Evolutionary conservation across 2,113 vertebrate genomes (phyloP).

Genomic region (Orthochromis indermauri): DNA sequence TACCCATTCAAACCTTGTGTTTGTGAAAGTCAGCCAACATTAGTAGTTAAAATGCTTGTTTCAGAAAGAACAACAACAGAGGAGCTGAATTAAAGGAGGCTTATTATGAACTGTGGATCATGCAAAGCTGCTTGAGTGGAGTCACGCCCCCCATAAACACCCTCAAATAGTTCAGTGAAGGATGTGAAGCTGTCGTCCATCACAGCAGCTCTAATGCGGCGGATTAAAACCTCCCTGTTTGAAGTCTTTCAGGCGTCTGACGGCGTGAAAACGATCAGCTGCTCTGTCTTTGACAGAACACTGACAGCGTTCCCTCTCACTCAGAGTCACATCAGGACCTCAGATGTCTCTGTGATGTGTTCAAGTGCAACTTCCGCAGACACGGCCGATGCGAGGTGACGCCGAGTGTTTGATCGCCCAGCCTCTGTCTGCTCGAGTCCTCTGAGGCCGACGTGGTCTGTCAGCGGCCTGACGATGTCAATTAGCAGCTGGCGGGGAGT

Average conservation of each 20-base stretch:
- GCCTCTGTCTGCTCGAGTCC: background rate
- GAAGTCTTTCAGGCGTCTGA: background rate
- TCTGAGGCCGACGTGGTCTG: background rate
- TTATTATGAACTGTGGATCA: background rate
- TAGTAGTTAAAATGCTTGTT: background rate
- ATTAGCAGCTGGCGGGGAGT: background rate
- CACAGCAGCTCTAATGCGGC: background rate
- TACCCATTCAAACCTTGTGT: background rate
- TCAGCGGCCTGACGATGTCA: background rate
- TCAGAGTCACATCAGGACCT: background rate
- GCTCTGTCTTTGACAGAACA: background rate
- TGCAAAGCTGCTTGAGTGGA: background rate
- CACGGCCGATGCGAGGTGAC: background rate
- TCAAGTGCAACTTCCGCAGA: background rate
- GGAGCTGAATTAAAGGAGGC: background rate
- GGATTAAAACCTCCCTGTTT: background rate
- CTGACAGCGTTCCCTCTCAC: background rate
- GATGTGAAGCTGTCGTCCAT: background rate
- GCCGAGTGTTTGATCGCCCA: background rate
- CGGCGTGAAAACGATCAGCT: background rate
- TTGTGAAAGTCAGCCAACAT: background rate
- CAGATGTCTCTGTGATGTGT: background rate
- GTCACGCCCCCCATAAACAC: background rate
- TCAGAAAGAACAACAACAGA: background rate
- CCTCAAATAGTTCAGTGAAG: background rate